Evolutionary conservation across 2,888 invertebrate genomes (phyloP), one percentile per base, ranked within the genome.

Genomic region (Epirrhoe tristata): DNA sequence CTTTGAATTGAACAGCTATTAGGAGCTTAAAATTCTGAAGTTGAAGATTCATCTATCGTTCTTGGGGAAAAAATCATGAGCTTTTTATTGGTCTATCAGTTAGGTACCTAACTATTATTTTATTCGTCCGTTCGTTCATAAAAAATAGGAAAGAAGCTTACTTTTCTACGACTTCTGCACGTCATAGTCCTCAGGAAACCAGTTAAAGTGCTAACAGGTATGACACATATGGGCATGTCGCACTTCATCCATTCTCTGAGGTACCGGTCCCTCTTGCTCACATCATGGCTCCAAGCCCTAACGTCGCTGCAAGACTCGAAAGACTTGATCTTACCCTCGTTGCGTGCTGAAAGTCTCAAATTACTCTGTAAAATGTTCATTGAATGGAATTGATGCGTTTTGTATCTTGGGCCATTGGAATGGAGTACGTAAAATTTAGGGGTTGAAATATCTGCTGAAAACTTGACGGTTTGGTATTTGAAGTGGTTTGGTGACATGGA

Each of bases 201-300:
- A 17, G 81, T 74, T 60, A 92, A 74, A 58, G 82, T 83, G 70
- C 77, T 73, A 46, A 82, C 73, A 52, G 91, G 86, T 62, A 93
- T 72, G 17, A 88, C 70, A 78, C 85, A 86, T 65, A 83, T 72
- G 10, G 88, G 89, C 91, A 90, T 89, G 69, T 91, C 86, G 72
- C 80, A 71, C 76, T 84, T 91, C 67, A 93, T 91, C 93, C 93
- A 93, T 85, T 92, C 91, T 79, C 83, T 87, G 57, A 93, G 87
- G 71, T 93, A 87, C 14, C 74, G 74, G 65, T 84, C 79, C 57
- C 86, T 84, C 7, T 55, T 73, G 51, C 73, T 69, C 17, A 68
- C 63, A 77, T 94, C 91, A 78, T 94, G 92, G 78, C 94, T 94
- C 95, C 95, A 95, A 72, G 95, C 94, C 74, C 94, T 86, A 46